Evolutionary conservation across 2,113 vertebrate species (phyloP), one percentile per base, ranked within the genome.

Genomic region (Prietella phreatophila): DNA sequence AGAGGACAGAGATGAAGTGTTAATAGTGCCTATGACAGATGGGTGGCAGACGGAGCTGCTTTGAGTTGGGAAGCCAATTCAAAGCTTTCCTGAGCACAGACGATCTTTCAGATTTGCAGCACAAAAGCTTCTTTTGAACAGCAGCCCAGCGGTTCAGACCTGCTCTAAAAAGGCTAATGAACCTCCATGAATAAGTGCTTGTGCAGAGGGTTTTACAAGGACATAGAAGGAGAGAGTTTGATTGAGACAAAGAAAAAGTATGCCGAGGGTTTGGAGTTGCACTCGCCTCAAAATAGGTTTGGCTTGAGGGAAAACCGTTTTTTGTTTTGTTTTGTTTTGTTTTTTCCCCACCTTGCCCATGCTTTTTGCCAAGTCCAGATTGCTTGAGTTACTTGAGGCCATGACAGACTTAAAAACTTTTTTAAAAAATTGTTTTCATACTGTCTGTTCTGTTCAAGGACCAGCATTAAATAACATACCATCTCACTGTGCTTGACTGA

Each of bases 21-120:
- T 92, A 94, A 94, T 90, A 91, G 92, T 92, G 89, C 89, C 79
- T 53, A 55, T 89, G 88, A 90, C 90, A 85, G 89, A 92, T 76
- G 87, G 87, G 87, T 91, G 90, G 90, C 89, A 94, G 87, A 83
- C 87, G 87, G 88, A 83, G 84, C 82, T 78, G 81, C 81, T 75
- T 91, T 91, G 90, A 83, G 90, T 92, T n/a, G 19, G 86, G 71
- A 89, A 58, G 55, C 60, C 60, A 85, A 79, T 67, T 89, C 89
- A 92, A 91, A 90, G 88, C 81, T 87, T 90, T 93, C 55, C 86
- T 89, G 61, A 27, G 86, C 83, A 87, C 87, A 87, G 42, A 83
- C 87, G 76, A 42, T 87, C 85, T 71, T 87, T 88, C 36, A 69
- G 86, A 15, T 33, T 73, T 67, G 39, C n/a, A 55, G 22, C 36